phyloP scores from a whole-genome alignment of 2,797 vertebrate genomes.

The Melanotaenia nigrans region DNA sequence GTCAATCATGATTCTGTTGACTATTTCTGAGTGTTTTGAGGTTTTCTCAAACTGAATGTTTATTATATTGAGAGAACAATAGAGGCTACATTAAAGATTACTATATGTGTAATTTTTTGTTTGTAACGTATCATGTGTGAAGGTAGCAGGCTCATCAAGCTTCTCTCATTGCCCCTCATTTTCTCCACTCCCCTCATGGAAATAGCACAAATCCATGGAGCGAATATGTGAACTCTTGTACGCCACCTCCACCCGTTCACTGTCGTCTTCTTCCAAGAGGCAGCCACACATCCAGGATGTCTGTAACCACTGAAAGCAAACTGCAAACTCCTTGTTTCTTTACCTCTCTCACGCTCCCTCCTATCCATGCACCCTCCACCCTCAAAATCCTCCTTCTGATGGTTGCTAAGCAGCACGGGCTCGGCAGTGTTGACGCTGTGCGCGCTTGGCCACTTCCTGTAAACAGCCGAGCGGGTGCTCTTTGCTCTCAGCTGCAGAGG shows the following conservation, averaged over 20 bases:
- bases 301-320: constrained; percentile 23
- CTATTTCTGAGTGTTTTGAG: neutral
- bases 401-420: constrained; percentile 73
- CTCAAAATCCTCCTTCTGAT: constrained; percentile 44
- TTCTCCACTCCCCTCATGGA: constrained; percentile 27
- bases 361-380: constrained; percentile 28
- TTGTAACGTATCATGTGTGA: neutral
- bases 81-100: constrained; percentile 3
- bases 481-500: constrained; percentile 54
- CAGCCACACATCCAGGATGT: constrained; percentile 31
- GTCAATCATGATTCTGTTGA: neutral
- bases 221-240: constrained; percentile 33
- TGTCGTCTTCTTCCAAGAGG: constrained; percentile 16
- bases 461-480: constrained; percentile 74
- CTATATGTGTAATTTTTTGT: neutral
- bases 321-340: constrained; percentile 5
- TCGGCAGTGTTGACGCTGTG: constrained; percentile 62
- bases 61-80: neutral
- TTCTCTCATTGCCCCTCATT: neutral
- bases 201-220: constrained; percentile 19
- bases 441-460: constrained; percentile 72
- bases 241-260: constrained; percentile 20
- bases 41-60: neutral
- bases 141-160: constrained; percentile 1
- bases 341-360: constrained; percentile 15